Evolutionary conservation across 92 coral and sea anemone genomes (phyloP).

Genomic region (Actinernus sp.): DNA sequence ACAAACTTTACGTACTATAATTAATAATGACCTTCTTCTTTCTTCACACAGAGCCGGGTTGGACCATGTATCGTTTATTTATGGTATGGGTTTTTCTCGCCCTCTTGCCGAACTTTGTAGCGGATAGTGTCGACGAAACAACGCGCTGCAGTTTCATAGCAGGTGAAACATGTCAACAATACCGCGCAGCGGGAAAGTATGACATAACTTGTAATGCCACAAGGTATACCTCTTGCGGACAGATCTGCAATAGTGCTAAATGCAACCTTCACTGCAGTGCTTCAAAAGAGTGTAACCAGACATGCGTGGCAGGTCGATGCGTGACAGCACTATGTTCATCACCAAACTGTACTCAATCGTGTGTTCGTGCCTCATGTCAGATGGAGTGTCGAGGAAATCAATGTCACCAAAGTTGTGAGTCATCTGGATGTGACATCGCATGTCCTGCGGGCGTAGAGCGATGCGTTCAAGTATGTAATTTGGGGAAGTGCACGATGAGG

Average conservation of each 20-base stretch:
- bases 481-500: slow-evolving; percentile 77
- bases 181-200: slow-evolving; percentile 34
- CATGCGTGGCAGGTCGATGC: slow-evolving; percentile 78
- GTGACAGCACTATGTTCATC: slow-evolving; percentile 60
- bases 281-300: slow-evolving; percentile 74
- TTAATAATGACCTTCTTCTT: too few relatives aligned
- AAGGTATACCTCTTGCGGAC: slow-evolving; percentile 49
- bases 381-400: slow-evolving; percentile 70
- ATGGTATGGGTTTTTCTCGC: neutral
- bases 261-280: slow-evolving; percentile 58
- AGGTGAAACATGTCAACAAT: slow-evolving; percentile 39
- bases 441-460: slow-evolving; percentile 66
- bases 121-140: slow-evolving; percentile 4
- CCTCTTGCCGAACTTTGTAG: neutral
- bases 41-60: too few relatives aligned
- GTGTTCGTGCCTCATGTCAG: slow-evolving; percentile 78
- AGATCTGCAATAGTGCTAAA: slow-evolving; percentile 74
- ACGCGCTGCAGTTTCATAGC: slow-evolving; percentile 46
- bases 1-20: too few relatives aligned
- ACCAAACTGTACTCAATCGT: slow-evolving; percentile 60
- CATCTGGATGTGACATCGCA: slow-evolving; percentile 76
- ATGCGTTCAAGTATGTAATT: slow-evolving; percentile 68
- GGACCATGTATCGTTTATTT: too few relatives aligned
- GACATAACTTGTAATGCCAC: slow-evolving; percentile 29
- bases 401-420: slow-evolving; percentile 72